phyloP scores from a whole-genome alignment of 2,797 vertebrate genomes.

The Typhlichthys eigenmanni region DNA sequence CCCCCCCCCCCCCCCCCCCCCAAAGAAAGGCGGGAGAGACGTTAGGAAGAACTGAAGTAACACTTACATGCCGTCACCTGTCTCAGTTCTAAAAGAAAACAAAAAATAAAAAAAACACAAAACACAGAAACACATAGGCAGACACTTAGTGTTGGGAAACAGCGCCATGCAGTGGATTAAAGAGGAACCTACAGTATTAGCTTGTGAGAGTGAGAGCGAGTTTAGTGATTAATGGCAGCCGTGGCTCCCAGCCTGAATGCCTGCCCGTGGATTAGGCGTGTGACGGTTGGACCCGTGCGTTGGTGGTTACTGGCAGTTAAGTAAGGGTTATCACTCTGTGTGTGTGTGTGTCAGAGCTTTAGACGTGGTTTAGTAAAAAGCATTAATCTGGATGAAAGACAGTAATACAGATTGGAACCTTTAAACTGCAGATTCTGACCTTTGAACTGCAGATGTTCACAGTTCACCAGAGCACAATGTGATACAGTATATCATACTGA shows the following conservation, averaged over 20 bases:
- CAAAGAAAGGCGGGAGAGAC: constrained; percentile 20
- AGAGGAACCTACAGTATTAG: constrained; percentile 57
- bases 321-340: constrained; percentile 7
- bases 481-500: too few relatives aligned
- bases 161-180: constrained; percentile 67
- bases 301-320: constrained; percentile 19
- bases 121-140: constrained; percentile 81
- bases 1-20: too few relatives aligned
- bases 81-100: constrained; percentile 88
- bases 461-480: not conserved
- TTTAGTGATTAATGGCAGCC: constrained; percentile 17
- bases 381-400: constrained; percentile 19
- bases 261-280: constrained; percentile 23
- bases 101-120: constrained; percentile 78
- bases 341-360: constrained; percentile 26
- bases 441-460: constrained; percentile 14
- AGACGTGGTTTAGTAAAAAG: constrained; percentile 16
- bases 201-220: constrained; percentile 27
- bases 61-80: constrained; percentile 92
- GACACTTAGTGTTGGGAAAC: constrained; percentile 84
- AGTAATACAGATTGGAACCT: constrained; percentile 23
- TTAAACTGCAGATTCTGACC: constrained; percentile 20
- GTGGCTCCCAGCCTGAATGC: constrained; percentile 5
- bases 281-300: constrained; percentile 21
- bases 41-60: constrained; percentile 76